Conservation (phyloP, 2,113 vertebrate genomes). For the Seriola dumerili region DNA sequence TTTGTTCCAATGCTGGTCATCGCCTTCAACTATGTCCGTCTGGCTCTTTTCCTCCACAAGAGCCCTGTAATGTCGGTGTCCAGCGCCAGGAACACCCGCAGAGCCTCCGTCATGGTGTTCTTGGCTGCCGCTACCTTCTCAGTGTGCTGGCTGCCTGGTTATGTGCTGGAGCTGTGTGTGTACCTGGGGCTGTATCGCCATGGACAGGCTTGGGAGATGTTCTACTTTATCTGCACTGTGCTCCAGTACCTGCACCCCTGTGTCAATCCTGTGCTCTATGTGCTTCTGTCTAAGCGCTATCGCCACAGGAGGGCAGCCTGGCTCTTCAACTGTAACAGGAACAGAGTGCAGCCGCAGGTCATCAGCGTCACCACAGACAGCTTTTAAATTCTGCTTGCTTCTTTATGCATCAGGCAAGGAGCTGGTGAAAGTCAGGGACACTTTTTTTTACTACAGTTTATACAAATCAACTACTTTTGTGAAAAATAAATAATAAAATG, state of each 20-base stretch:
- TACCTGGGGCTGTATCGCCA: slow-evolving; percentile 80
- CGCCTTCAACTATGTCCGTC: slow-evolving; percentile 81
- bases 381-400: slow-evolving; percentile 50
- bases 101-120: slow-evolving; percentile 84
- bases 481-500: background rate
- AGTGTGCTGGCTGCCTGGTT: slow-evolving; percentile 83
- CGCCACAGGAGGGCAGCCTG: slow-evolving; percentile 74
- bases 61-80: slow-evolving; percentile 81
- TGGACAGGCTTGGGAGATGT: slow-evolving; percentile 76
- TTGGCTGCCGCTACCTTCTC: slow-evolving; percentile 83
- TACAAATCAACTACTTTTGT: slow-evolving; percentile 24
- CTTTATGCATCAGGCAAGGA: background rate
- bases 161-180: slow-evolving; percentile 81
- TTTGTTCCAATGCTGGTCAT: slow-evolving; percentile 83
- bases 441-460: slow-evolving; percentile 6
- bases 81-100: slow-evolving; percentile 80
- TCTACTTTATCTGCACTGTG: slow-evolving; percentile 81
- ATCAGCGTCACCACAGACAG: slow-evolving; percentile 71
- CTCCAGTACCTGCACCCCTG: slow-evolving; percentile 82
- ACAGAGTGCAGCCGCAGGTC: slow-evolving; percentile 77
- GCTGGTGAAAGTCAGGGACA: background rate
- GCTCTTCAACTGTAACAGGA: slow-evolving; percentile 71
- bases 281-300: slow-evolving; percentile 80
- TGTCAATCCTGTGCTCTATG: slow-evolving; percentile 78
- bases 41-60: slow-evolving; percentile 82